Conservation (phyloP, 2,797 vertebrate species). For the Lithobates sylvaticus region DNA sequence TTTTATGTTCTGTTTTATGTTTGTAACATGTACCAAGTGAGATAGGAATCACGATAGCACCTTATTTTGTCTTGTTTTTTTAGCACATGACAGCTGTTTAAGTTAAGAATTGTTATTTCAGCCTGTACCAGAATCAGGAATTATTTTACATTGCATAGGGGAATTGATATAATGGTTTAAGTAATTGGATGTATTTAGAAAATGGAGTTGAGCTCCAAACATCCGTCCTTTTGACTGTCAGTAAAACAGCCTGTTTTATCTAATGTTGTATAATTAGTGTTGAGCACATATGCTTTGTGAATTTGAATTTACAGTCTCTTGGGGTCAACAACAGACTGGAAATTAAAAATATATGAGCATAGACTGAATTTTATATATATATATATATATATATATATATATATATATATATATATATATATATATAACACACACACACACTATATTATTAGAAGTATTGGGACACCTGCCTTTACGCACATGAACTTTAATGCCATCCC, state of each 20-base stretch:
- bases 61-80: conserved; percentile 4
- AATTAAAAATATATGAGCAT: neutral
- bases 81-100: neutral
- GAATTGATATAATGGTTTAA: conserved; percentile 53
- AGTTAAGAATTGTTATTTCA: neutral
- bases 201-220: conserved; percentile 49
- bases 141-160: conserved; percentile 46
- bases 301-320: conserved; percentile 34
- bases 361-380: neutral
- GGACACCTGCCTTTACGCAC: too few species aligned
- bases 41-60: neutral
- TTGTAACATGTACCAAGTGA: neutral
- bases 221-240: conserved; percentile 48
- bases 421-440: too few species aligned
- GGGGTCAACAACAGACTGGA: conserved; percentile 44
- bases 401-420: too few species aligned
- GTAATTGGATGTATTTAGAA: conserved; percentile 59
- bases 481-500: too few species aligned
- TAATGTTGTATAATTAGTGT: conserved; percentile 47
- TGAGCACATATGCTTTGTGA: conserved; percentile 41
- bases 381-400: too few species aligned
- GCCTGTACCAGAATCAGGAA: conserved; percentile 9
- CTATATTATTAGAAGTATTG: too few species aligned
- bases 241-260: conserved; percentile 45
- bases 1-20: neutral